Evolutionary conservation across 2,888 invertebrate genomes (phyloP).

Genomic region (Heliconius ethilla): DNA sequence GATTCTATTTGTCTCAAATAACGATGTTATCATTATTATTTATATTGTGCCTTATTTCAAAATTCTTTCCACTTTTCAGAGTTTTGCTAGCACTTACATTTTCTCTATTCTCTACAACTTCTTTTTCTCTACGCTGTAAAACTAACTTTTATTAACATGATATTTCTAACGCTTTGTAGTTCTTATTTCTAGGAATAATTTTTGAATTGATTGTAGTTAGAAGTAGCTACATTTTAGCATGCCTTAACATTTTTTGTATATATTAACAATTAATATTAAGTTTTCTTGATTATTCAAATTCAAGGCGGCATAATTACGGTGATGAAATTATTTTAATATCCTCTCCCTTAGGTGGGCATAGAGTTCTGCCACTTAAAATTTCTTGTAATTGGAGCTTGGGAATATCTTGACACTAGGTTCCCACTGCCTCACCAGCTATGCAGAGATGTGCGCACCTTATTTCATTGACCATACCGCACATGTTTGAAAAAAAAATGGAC

Average conservation of each 20-base stretch:
- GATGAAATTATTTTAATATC: too few species aligned
- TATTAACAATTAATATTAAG: background rate
- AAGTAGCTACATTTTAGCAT: slow-evolving; percentile 1
- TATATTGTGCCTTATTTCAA: background rate
- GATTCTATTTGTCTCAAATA: background rate
- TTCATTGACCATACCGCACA: too few species aligned
- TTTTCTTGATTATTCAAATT: background rate
- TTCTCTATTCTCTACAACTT: background rate
- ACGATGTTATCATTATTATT: too few species aligned
- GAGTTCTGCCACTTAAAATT: too few species aligned
- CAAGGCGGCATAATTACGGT: background rate
- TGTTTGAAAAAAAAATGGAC: too few species aligned
- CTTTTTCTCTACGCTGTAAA: background rate
- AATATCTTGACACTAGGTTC: too few species aligned
- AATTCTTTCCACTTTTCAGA: background rate
- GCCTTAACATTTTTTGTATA: background rate
- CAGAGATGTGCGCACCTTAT: too few species aligned
- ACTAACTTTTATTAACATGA: background rate
- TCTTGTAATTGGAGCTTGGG: too few species aligned
- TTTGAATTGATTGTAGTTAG: background rate
- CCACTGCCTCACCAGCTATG: too few species aligned
- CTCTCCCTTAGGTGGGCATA: too few species aligned
- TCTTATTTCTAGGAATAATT: background rate
- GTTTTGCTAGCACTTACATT: background rate
- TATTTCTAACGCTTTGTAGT: background rate